phyloP scores from a whole-genome alignment of 2,888 invertebrate genomes.

The Brenthis ino region DNA sequence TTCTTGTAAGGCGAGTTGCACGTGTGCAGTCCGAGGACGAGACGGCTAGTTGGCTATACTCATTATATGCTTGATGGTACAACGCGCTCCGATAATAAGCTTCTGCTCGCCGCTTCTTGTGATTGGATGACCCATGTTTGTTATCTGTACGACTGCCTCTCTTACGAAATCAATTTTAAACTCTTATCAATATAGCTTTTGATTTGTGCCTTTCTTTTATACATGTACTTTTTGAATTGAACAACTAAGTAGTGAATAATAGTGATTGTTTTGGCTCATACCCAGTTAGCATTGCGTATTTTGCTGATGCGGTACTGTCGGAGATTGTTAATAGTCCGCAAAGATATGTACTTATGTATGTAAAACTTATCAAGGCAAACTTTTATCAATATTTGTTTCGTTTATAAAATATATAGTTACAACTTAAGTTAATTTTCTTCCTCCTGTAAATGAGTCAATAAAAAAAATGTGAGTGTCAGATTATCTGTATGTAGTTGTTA shows the following conservation, averaged over 20 bases:
- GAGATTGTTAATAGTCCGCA: conserved; percentile 18
- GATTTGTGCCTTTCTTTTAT: too few relatives aligned
- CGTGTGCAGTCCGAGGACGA: conserved; percentile 51
- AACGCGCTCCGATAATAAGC: conserved; percentile 74
- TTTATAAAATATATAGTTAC: too few relatives aligned
- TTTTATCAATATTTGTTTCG: too few relatives aligned
- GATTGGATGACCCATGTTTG: conserved; percentile 2
- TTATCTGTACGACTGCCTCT: conserved; percentile 10
- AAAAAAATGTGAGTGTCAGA: too few relatives aligned
- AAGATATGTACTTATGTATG: not conserved
- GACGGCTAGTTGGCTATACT: conserved; percentile 48
- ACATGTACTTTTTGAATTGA: conserved; percentile 32
- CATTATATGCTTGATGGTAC: conserved; percentile 66
- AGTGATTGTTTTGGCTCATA: conserved; percentile 78
- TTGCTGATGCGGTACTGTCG: conserved; percentile 61
- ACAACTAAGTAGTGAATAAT: conserved; percentile 74
- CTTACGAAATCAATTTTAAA: not conserved
- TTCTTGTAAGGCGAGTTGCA: conserved; percentile 52
- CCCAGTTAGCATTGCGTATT: conserved; percentile 74
- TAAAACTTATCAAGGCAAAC: not conserved
- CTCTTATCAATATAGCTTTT: too few relatives aligned
- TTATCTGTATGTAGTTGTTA: too few relatives aligned
- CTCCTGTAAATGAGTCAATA: too few relatives aligned
- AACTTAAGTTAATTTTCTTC: too few relatives aligned
- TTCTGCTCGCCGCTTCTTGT: conserved; percentile 40